phyloP scores from a whole-genome alignment of 2,888 invertebrate species.

The Rhamphomyia laevipes region DNA sequence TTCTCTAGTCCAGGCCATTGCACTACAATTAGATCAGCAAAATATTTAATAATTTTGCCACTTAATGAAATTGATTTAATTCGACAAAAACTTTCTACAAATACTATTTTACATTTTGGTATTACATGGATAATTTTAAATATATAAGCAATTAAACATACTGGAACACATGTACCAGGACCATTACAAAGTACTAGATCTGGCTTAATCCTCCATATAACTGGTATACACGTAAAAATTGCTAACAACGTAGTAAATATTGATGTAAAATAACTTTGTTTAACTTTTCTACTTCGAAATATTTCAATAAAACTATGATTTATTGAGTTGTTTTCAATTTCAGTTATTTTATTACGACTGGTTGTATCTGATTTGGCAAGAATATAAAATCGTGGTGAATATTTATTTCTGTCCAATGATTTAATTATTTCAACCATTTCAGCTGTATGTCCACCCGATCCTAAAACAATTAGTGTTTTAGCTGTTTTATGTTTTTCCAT shows the following conservation, averaged over 20 bases:
- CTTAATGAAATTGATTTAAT: constrained; percentile 80
- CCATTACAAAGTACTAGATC: constrained; percentile 85
- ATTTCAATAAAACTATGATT: constrained; percentile 38
- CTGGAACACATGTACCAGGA: constrained; percentile 91
- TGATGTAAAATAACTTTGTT: constrained; percentile 72
- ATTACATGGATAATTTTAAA: constrained; percentile 54
- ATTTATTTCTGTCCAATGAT: constrained; percentile 49
- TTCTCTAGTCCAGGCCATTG: constrained; percentile 74
- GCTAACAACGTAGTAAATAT: constrained; percentile 67
- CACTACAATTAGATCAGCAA: constrained; percentile 79
- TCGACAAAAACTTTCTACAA: constrained; percentile 90
- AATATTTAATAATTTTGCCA: constrained; percentile 71
- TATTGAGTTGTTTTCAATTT: constrained; percentile 40
- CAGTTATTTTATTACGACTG: constrained; percentile 55
- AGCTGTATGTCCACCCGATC: constrained; percentile 63
- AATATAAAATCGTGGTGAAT: constrained; percentile 64
- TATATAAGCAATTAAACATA: constrained; percentile 68
- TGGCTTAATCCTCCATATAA: constrained; percentile 58
- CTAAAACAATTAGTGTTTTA: constrained; percentile 27
- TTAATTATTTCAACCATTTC: constrained; percentile 73
- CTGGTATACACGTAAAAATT: constrained; percentile 52
- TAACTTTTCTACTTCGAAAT: constrained; percentile 76
- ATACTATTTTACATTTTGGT: constrained; percentile 59
- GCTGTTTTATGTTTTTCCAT: background rate
- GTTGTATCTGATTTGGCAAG: constrained; percentile 65